Evolutionary conservation across 64 coral and sea anemone genomes (phyloP).

Genomic region (Stichodactyla helianthus): DNA sequence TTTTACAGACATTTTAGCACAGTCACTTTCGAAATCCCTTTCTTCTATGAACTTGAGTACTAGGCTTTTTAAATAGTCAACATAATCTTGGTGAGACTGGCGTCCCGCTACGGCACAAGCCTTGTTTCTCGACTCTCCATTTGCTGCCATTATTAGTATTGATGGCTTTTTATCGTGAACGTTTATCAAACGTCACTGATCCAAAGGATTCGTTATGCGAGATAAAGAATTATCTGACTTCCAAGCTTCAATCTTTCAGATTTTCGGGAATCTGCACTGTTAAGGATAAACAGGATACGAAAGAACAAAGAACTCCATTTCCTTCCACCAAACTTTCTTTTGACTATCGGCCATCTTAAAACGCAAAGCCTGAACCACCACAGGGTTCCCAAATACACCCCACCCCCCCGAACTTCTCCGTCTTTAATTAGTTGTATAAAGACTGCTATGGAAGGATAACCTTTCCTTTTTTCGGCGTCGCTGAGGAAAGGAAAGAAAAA

Average conservation of each 20-base stretch:
- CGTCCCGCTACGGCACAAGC: neutral
- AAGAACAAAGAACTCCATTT: neutral
- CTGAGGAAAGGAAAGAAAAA: no score
- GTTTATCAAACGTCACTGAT: neutral
- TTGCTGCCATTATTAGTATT: neutral
- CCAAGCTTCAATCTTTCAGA: neutral
- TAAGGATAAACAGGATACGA: neutral
- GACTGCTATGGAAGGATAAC: no score
- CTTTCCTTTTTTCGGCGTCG: no score
- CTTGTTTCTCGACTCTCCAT: neutral
- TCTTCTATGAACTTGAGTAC: constrained; percentile 17
- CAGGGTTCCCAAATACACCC: neutral
- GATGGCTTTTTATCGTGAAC: neutral
- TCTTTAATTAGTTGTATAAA: no score
- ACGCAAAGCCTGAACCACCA: neutral
- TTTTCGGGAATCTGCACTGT: neutral
- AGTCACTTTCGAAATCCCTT: neutral
- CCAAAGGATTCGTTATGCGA: neutral
- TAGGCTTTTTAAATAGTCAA: neutral
- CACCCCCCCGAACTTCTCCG: no score
- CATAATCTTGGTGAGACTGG: constrained; percentile 12
- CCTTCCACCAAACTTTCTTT: neutral
- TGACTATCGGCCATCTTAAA: neutral
- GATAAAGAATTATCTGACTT: neutral
- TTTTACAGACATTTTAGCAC: neutral